phyloP scores from a whole-genome alignment of 2,888 invertebrate genomes.

The Slavum lentiscoides region DNA sequence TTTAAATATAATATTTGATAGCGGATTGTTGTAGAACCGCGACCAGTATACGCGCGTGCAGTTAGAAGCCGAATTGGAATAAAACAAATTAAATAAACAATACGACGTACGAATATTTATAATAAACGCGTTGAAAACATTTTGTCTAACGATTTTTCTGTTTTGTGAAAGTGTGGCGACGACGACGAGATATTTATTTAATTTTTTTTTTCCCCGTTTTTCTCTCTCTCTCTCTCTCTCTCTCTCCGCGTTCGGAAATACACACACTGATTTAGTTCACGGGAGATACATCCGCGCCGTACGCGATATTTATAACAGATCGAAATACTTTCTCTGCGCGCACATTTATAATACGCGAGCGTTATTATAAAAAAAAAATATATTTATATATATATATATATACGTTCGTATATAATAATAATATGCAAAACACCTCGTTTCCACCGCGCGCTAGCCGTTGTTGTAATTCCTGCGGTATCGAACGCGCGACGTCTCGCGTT shows the following conservation, averaged over 20 bases:
- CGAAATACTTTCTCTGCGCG: conserved; percentile 44
- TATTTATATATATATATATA: not conserved
- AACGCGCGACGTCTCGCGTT: conserved; percentile 24
- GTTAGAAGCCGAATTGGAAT: no score
- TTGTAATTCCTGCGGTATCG: not conserved
- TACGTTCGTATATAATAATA: not conserved
- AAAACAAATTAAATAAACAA: no score
- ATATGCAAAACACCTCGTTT: conserved; percentile 42
- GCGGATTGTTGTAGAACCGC: conserved; percentile 7
- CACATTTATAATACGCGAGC: not conserved
- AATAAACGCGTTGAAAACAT: no score
- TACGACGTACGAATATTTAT: no score
- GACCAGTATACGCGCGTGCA: not conserved
- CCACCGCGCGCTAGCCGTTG: not conserved
- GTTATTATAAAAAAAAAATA: not conserved
- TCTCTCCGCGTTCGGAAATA: not conserved
- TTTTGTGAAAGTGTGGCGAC: no score
- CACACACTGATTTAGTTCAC: conserved; percentile 32
- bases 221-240: not conserved
- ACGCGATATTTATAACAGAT: conserved; percentile 22
- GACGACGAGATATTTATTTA: not conserved
- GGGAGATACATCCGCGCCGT: conserved; percentile 20
- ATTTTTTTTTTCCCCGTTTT: not conserved
- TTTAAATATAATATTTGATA: conserved; percentile 20
- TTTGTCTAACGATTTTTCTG: no score